Conservation (phyloP, 2,113 vertebrate genomes). For the Phalacrocorax carbo region DNA sequence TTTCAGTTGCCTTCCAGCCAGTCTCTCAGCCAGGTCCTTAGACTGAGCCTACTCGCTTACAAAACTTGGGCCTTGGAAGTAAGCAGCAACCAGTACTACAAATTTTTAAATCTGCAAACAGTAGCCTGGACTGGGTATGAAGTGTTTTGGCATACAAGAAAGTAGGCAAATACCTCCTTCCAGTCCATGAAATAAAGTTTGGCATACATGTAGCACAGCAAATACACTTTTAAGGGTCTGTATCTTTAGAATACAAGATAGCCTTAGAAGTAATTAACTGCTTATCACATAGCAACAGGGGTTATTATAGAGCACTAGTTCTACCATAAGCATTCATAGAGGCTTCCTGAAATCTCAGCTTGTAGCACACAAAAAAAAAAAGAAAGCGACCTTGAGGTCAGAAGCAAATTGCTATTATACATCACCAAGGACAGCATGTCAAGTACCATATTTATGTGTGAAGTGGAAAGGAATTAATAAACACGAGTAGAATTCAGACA, state of each 20-base stretch:
- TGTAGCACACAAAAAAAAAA: neutral
- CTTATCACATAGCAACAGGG: neutral
- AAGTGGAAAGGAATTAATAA: conserved; percentile 35
- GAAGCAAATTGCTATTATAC: conserved; percentile 24
- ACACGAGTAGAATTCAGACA: conserved; percentile 21
- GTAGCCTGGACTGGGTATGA: neutral
- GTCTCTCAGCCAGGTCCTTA: neutral
- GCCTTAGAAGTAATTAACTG: conserved; percentile 10
- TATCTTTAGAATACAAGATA: neutral
- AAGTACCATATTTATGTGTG: conserved; percentile 36
- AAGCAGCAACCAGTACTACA: neutral
- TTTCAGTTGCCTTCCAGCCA: neutral
- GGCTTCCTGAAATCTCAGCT: neutral
- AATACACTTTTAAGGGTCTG: neutral
- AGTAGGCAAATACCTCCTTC: neutral
- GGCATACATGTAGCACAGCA: neutral
- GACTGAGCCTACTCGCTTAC: neutral
- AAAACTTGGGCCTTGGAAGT: neutral
- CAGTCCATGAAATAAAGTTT: neutral
- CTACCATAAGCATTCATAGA: neutral
- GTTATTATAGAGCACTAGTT: neutral
- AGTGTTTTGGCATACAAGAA: neutral
- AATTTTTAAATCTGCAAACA: neutral
- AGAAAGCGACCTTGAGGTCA: conserved; percentile 7
- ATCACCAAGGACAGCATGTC: conserved; percentile 36